phyloP scores from a whole-genome alignment of 2,888 invertebrate genomes.

The Ophion ventricosus region DNA sequence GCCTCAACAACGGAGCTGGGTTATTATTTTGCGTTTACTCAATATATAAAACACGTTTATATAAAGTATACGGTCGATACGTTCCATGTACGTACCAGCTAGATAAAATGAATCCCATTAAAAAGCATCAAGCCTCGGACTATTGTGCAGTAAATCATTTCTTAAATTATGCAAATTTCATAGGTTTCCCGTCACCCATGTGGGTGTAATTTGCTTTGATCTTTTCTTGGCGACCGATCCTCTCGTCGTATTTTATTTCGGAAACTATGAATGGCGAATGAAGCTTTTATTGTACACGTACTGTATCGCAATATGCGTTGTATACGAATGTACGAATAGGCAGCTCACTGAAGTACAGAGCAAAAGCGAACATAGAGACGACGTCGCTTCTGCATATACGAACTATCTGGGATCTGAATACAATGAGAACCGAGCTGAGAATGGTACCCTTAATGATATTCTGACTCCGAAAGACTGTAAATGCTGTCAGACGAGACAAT shows the following conservation, averaged over 20 bases:
- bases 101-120: conserved; percentile 20
- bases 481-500: conserved; percentile 13
- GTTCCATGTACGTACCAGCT: neutral
- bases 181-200: conserved; percentile 16
- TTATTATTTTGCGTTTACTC: too few relatives aligned
- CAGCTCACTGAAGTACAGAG: conserved; percentile 18
- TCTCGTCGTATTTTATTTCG: conserved; percentile 51
- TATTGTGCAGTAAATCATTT: conserved; percentile 61
- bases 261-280: conserved; percentile 79
- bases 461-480: conserved; percentile 59
- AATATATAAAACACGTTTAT: too few relatives aligned
- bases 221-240: neutral
- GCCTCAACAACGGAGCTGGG: too few relatives aligned
- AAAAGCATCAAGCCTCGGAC: conserved; percentile 13
- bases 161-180: conserved; percentile 50
- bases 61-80: too few relatives aligned
- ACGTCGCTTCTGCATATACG: conserved; percentile 55
- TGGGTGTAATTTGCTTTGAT: conserved; percentile 51
- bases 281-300: conserved; percentile 67
- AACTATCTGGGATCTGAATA: conserved; percentile 77
- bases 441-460: conserved; percentile 76
- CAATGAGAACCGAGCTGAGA: conserved; percentile 77
- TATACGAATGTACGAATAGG: neutral
- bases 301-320: conserved; percentile 27
- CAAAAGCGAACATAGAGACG: neutral